These are phyloP conservation scores for Plumapathes pennacea DNA, from an alignment of 92 coral and sea anemone species.

Conservation along the genomic window DNA sequence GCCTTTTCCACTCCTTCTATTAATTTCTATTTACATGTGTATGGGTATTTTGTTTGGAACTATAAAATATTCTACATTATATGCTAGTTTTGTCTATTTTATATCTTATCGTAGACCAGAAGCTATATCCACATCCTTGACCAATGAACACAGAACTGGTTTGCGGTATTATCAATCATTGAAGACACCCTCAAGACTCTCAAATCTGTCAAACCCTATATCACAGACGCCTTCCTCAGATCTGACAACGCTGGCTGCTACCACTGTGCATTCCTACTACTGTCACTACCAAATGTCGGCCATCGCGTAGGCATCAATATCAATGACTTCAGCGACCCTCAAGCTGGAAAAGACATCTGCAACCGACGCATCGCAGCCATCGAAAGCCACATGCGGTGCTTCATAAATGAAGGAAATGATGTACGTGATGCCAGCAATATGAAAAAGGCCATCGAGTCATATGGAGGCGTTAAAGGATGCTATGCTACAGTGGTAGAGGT, in stretches of 20 bases:
- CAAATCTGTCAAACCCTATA: too few relatives aligned
- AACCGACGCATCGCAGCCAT: conserved; percentile 36
- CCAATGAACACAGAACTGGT: too few relatives aligned
- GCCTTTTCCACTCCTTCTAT: too few relatives aligned
- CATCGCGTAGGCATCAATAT: conserved; percentile 15
- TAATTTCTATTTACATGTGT: too few relatives aligned
- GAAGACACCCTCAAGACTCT: too few relatives aligned
- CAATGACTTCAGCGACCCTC: conserved; percentile 48
- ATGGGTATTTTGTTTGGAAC: too few relatives aligned
- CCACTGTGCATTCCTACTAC: conserved; percentile 30
- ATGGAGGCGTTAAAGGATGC: conserved; percentile 42
- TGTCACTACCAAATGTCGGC: conserved; percentile 25
- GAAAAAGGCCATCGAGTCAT: conserved; percentile 50
- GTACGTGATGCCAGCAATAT: conserved; percentile 39
- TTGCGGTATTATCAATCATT: too few relatives aligned
- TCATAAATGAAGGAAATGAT: conserved; percentile 31
- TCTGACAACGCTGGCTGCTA: conserved; percentile 56
- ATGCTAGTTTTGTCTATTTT: too few relatives aligned
- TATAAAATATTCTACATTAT: too few relatives aligned
- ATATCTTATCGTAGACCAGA: too few relatives aligned
- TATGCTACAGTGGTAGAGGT: conserved; percentile 29
- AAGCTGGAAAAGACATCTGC: conserved; percentile 38
- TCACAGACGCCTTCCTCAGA: conserved; percentile 20
- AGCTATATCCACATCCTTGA: too few relatives aligned
- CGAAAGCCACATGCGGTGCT: conserved; percentile 40